Percentiles rank a stretch among this genome's conserved stretches.
Conservation (phyloP, 1,140 invertebrate genomes). For the Listronotus oregonensis region DNA sequence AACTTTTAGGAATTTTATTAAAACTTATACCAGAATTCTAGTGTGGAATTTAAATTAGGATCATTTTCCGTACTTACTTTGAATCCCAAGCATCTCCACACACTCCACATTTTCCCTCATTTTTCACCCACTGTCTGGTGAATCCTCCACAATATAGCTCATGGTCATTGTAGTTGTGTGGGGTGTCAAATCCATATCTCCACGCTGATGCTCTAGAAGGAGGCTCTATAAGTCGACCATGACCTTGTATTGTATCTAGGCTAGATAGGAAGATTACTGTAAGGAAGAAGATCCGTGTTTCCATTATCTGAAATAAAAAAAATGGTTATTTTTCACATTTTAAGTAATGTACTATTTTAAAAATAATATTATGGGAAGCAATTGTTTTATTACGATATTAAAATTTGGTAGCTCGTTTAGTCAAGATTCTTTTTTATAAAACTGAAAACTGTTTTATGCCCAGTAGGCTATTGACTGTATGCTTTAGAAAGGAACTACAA, state of each 20-base stretch:
- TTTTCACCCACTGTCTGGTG: constrained; percentile 72
- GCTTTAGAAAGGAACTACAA: no score
- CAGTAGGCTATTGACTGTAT: no score
- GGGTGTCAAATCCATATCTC: constrained; percentile 76
- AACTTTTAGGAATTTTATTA: no score
- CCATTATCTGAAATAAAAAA: constrained; percentile 13
- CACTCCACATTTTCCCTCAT: constrained; percentile 83
- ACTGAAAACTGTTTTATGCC: no score
- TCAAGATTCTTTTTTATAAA: no score
- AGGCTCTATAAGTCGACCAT: constrained; percentile 83
- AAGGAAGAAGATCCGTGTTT: constrained; percentile 1
- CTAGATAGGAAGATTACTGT: constrained; percentile 1
- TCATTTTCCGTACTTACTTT: constrained; percentile 54
- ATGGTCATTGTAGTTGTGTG: constrained; percentile 86
- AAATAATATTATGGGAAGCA: no score
- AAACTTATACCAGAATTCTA: no score
- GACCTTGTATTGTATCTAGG: constrained; percentile 63
- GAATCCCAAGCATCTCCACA: constrained; percentile 85
- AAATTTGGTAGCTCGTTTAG: no score
- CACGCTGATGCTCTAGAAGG: constrained; percentile 83
- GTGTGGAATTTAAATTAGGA: no score
- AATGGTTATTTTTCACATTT: not conserved
- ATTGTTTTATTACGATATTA: no score
- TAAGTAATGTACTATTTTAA: no score
- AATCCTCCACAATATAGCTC: constrained; percentile 89